Base-by-base conservation (phyloP, 2,113 vertebrate genomes). In the Tauraco erythrolophus region DNA sequence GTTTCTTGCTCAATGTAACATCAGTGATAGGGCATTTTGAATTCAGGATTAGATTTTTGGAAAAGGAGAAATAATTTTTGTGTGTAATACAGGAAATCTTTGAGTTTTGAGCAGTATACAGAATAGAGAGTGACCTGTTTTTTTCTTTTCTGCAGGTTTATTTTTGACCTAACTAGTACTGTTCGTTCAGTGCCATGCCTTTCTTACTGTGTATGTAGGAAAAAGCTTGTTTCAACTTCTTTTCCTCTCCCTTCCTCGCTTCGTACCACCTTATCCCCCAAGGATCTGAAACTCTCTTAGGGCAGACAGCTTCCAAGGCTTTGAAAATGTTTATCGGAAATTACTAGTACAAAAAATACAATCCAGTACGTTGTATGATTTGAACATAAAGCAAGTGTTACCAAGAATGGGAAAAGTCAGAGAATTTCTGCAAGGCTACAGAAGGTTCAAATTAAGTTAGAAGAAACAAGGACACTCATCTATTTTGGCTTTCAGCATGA, bases 361-460 rank as follows among this genome's bases (percentile, higher is more conserved):
- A 45, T 68, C 57, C 31, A 76, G 14, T 93, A 61, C 37, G 19
- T 64, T 45, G 18, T 51, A 27, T 61, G 7, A 92, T 87, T 87
- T 79, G 76, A 91, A 78, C 75, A 68, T 60, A 60, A 84, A 78
- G 60, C 51, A 83, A 90, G 58, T 39, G 43, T 74, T 88, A 77
- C 51, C 14, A 76, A 86, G 30, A 84, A 78, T 76, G 70, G 35
- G 83, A 87, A 92, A 78, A 64, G 48, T 78, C 76, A 82, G 83
- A 78, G 60, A 71, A 92, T 86, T 89, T 78, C 51, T 75, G 19
- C 39, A n/a, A 43, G 50, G 19, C 60, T 89, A 43, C 31, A 72
- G 53, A 35, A 87, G 69, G 45, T 75, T 97, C 56, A 92, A 75
- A 94, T 90, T 65, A 64, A 62, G 35, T 88, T 94, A 72, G 82